Evolutionary conservation across 2,797 vertebrate genomes (phyloP).

Genomic region (Chrysocyon brachyurus): DNA sequence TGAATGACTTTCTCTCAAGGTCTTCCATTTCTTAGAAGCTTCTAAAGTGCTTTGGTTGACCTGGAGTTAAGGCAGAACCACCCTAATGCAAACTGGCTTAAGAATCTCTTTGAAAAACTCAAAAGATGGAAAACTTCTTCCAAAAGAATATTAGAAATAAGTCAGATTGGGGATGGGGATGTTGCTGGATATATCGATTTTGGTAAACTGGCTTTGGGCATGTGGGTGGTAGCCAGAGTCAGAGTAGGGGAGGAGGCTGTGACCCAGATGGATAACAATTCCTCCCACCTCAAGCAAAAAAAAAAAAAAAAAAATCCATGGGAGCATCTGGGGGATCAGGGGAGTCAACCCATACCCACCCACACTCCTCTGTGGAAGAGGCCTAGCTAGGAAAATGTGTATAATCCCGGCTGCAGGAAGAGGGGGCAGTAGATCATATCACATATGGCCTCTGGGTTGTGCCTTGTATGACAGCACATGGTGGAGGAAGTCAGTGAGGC

Average conservation of each 20-base stretch:
- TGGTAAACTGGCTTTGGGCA: background rate
- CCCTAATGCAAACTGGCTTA: background rate
- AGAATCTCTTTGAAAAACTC: slow-evolving; percentile 6
- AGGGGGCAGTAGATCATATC: too few relatives aligned
- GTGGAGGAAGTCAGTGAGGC: background rate
- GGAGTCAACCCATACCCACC: too few relatives aligned
- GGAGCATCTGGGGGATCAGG: background rate
- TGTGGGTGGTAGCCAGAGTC: too few relatives aligned
- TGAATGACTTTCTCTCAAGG: background rate
- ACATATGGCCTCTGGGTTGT: background rate
- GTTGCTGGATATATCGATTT: background rate
- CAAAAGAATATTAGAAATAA: background rate
- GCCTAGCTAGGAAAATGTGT: background rate
- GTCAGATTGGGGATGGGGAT: background rate
- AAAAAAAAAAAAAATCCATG: too few relatives aligned
- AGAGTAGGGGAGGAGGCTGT: too few relatives aligned
- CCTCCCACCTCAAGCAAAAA: background rate
- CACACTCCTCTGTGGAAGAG: background rate
- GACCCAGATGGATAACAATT: background rate
- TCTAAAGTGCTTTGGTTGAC: background rate
- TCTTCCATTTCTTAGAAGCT: background rate
- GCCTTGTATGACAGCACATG: background rate
- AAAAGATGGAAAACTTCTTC: background rate
- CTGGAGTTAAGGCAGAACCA: background rate
- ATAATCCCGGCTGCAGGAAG: background rate